These are phyloP conservation scores for Trematomus bernacchii DNA, from an alignment of 2,797 vertebrate species.

Conservation along the genomic window DNA sequence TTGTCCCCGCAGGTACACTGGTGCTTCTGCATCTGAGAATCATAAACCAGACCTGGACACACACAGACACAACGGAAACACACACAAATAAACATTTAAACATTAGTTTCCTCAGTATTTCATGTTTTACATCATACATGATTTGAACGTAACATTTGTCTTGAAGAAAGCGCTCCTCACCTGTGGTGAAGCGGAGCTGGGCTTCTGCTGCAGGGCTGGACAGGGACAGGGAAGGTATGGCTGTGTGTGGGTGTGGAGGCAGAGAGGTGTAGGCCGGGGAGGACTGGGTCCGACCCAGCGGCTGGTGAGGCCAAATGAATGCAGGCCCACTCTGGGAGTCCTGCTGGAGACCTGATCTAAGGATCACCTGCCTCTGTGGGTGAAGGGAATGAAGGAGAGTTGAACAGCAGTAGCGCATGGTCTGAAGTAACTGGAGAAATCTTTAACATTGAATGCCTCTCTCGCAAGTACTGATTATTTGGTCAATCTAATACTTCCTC, in stretches of 20 bases:
- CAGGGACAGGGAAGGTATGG: slow-evolving; percentile 65
- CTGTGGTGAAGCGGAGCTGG: slow-evolving; percentile 90
- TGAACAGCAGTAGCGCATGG: slow-evolving; percentile 5
- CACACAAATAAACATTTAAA: background rate
- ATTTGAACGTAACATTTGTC: background rate
- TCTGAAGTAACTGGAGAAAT: slow-evolving; percentile 26
- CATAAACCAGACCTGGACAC: slow-evolving; percentile 91
- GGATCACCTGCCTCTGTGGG: slow-evolving; percentile 86
- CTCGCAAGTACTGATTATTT: slow-evolving; percentile 22
- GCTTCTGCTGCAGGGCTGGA: slow-evolving; percentile 78
- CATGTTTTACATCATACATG: background rate
- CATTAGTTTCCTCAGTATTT: background rate
- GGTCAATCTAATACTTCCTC: slow-evolving; percentile 21
- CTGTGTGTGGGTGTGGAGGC: slow-evolving; percentile 68
- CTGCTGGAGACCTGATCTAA: slow-evolving; percentile 88
- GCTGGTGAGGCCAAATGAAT: slow-evolving; percentile 88
- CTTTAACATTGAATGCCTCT: background rate
- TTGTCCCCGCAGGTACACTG: slow-evolving; percentile 92
- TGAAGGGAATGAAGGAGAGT: slow-evolving; percentile 24
- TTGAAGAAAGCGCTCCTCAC: slow-evolving; percentile 66
- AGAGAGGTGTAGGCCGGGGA: slow-evolving; percentile 86
- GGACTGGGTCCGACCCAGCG: slow-evolving; percentile 88
- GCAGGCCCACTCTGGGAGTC: slow-evolving; percentile 85
- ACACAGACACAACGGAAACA: slow-evolving; percentile 18
- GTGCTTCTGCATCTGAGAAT: slow-evolving; percentile 92